phyloP scores from a whole-genome alignment of 2,888 invertebrate genomes.

The Brassicogethes aeneus region DNA sequence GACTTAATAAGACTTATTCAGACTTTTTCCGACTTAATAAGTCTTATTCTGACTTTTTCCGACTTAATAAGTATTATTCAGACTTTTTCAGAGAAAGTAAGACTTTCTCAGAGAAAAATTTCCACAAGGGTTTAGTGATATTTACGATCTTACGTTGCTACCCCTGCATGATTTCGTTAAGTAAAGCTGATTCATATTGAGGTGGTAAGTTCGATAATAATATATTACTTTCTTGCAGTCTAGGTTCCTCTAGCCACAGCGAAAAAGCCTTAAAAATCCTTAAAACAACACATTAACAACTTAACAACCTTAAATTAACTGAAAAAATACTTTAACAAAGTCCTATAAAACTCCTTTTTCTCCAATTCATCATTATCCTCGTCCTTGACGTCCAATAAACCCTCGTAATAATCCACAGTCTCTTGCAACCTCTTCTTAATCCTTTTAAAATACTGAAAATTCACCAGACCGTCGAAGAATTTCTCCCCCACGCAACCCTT shows the following conservation, averaged over 20 bases:
- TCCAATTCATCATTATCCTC: conserved; percentile 28
- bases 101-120: too few species aligned
- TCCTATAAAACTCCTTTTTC: conserved; percentile 27
- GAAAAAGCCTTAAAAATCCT: conserved; percentile 45
- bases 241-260: conserved; percentile 72
- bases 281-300: conserved; percentile 3
- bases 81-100: too few species aligned
- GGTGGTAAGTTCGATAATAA: conserved; percentile 62
- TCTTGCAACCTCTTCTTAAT: conserved; percentile 60
- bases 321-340: conserved; percentile 2
- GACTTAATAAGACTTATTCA: too few species aligned
- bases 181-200: conserved; percentile 59
- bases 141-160: conserved; percentile 46
- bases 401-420: conserved; percentile 48
- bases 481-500: conserved; percentile 61
- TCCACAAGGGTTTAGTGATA: too few species aligned
- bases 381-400: conserved; percentile 40
- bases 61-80: too few species aligned
- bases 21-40: too few species aligned
- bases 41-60: too few species aligned
- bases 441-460: conserved; percentile 56
- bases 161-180: conserved; percentile 55
- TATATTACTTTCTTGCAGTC: conserved; percentile 57
- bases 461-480: conserved; percentile 64
- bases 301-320: background rate